These are phyloP conservation scores for Entelurus aequoreus DNA, from an alignment of 2,113 vertebrate genomes.

Conservation along the genomic window DNA sequence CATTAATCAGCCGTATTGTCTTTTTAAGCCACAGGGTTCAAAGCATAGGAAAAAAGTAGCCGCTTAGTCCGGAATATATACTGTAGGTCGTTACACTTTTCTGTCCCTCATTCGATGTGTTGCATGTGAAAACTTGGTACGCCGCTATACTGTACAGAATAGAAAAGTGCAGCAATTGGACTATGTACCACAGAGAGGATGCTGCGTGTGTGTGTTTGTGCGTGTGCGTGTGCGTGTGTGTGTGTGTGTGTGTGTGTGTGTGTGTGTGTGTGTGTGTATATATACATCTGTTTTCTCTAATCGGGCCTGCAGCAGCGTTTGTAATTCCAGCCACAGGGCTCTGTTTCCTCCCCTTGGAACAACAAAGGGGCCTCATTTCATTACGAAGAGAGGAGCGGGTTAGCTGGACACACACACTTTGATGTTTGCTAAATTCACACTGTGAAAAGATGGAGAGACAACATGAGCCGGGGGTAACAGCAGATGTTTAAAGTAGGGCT, in stretches of 20 bases:
- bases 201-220: slow-evolving; percentile 20
- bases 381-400: slow-evolving; percentile 34
- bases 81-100: too few species aligned
- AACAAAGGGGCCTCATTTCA: slow-evolving; percentile 41
- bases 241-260: slow-evolving; percentile 19
- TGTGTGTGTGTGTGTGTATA: background rate
- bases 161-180: background rate
- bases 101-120: too few species aligned
- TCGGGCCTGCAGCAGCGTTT: slow-evolving; percentile 19
- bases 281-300: background rate
- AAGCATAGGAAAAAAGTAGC: too few species aligned
- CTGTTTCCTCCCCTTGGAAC: slow-evolving; percentile 55
- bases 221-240: background rate
- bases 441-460: too few species aligned
- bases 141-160: too few species aligned
- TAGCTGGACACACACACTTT: slow-evolving; percentile 22
- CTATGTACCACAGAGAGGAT: slow-evolving; percentile 9
- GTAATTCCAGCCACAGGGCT: slow-evolving; percentile 69
- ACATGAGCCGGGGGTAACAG: too few species aligned
- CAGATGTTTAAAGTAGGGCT: too few species aligned
- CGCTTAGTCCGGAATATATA: too few species aligned
- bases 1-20: too few species aligned
- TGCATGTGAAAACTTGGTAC: too few species aligned
- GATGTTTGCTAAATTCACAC: slow-evolving; percentile 4
- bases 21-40: too few species aligned